A percentile compares a stretch with the other conserved stretches of the same genome.
Conservation (phyloP, 1,140 invertebrate genomes). For the Chlorops oryzae region DNA sequence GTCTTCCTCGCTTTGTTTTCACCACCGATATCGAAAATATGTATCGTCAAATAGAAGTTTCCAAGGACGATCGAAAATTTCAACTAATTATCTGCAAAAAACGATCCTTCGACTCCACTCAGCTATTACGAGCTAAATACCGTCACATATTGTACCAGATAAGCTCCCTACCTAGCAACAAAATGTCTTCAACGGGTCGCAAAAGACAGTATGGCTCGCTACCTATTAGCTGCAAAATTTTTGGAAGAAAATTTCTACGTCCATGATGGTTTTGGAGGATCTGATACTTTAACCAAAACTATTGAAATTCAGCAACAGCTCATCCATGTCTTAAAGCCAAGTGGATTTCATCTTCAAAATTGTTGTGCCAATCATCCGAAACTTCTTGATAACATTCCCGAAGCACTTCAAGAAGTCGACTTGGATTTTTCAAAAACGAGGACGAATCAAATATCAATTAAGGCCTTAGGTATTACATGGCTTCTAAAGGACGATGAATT, state of each 20-base stretch:
- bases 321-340: neutral
- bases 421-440: too few relatives aligned
- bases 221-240: constrained; percentile 23
- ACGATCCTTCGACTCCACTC: constrained; percentile 2
- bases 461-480: constrained; percentile 5
- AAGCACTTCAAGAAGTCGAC: too few relatives aligned
- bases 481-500: neutral
- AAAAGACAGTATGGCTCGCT: constrained; percentile 20
- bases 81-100: constrained; percentile 47
- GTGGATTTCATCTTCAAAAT: constrained; percentile 12
- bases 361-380: constrained; percentile 12
- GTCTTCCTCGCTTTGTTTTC: constrained; percentile 31
- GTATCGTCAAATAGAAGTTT: constrained; percentile 30
- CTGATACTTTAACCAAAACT: constrained; percentile 20
- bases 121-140: constrained; percentile 26
- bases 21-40: constrained; percentile 32
- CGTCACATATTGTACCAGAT: constrained; percentile 31
- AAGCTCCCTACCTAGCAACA: constrained; percentile 39
- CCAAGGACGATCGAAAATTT: constrained; percentile 19
- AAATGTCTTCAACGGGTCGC: constrained; percentile 32
- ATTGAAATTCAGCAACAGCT: constrained; percentile 4
- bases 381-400: constrained; percentile 10
- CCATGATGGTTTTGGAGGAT: constrained; percentile 48
- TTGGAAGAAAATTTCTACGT: constrained; percentile 48
- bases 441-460: too few relatives aligned